phyloP scores from a whole-genome alignment of 2,888 invertebrate genomes.

The Synergus laeviventris region DNA sequence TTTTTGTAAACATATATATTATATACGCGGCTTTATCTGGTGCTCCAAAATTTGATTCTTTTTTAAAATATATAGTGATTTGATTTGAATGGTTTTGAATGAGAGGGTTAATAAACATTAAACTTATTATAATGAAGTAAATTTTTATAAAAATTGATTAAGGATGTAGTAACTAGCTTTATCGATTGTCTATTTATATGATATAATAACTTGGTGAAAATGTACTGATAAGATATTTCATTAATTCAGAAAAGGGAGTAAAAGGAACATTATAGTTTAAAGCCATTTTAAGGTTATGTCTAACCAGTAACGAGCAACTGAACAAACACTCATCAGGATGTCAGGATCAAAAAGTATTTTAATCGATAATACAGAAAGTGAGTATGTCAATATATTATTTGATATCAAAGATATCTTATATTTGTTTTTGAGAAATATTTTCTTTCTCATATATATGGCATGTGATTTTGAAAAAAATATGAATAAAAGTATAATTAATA shows the following conservation, averaged over 20 bases:
- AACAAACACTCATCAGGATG: slow-evolving; percentile 11
- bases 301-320: not conserved
- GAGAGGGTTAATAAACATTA: not conserved
- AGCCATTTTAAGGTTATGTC: not conserved
- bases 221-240: not conserved
- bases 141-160: not conserved
- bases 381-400: not conserved
- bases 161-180: too few species aligned
- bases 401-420: not conserved
- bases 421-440: too few species aligned
- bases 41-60: not conserved
- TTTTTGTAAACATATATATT: too few species aligned
- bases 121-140: not conserved
- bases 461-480: too few species aligned
- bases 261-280: not conserved
- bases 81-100: not conserved
- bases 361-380: slow-evolving; percentile 12
- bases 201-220: too few species aligned
- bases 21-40: not conserved
- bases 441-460: too few species aligned
- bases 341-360: slow-evolving; percentile 6
- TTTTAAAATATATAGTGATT: not conserved
- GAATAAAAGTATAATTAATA: not conserved
- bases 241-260: not conserved
- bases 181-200: too few species aligned